Conservation (phyloP, 1,140 invertebrate species). For the Diabrotica virgifera region DNA sequence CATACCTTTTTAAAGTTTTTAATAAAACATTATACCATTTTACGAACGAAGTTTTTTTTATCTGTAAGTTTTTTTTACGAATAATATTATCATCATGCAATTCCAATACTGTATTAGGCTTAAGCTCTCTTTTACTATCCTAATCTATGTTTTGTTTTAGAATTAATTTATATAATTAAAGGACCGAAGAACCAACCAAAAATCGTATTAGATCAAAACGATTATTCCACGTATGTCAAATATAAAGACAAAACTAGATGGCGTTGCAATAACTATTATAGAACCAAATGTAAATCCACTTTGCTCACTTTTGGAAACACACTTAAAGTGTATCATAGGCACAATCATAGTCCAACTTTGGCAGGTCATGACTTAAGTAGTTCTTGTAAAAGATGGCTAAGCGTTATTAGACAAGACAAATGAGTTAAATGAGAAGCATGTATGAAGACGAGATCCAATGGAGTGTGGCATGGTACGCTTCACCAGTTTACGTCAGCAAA, state of each 20-base stretch:
- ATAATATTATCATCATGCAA: too few relatives aligned
- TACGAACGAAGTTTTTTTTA: too few relatives aligned
- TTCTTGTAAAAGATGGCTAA: not conserved
- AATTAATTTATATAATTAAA: slow-evolving; percentile 28
- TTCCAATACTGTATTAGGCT: too few relatives aligned
- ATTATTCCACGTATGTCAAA: slow-evolving; percentile 29
- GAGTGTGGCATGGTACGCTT: too few relatives aligned
- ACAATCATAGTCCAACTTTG: slow-evolving; percentile 26
- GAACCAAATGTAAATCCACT: slow-evolving; percentile 26
- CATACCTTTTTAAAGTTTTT: too few relatives aligned
- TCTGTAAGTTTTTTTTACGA: too few relatives aligned
- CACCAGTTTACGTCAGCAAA: too few relatives aligned
- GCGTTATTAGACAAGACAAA: too few relatives aligned
- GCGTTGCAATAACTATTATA: slow-evolving; percentile 25
- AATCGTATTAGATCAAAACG: slow-evolving; percentile 30
- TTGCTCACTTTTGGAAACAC: slow-evolving; percentile 23
- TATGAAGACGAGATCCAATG: too few relatives aligned
- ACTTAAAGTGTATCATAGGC: slow-evolving; percentile 21
- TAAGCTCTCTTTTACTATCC: too few relatives aligned
- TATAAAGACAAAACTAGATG: slow-evolving; percentile 24
- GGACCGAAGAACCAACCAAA: slow-evolving; percentile 31
- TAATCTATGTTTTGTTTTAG: slow-evolving; percentile 23
- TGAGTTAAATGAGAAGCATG: too few relatives aligned
- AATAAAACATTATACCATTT: too few relatives aligned
- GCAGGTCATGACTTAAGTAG: slow-evolving; percentile 10